phyloP scores from a whole-genome alignment of 1,140 invertebrate species.

The Aphelinus atriplicis region DNA sequence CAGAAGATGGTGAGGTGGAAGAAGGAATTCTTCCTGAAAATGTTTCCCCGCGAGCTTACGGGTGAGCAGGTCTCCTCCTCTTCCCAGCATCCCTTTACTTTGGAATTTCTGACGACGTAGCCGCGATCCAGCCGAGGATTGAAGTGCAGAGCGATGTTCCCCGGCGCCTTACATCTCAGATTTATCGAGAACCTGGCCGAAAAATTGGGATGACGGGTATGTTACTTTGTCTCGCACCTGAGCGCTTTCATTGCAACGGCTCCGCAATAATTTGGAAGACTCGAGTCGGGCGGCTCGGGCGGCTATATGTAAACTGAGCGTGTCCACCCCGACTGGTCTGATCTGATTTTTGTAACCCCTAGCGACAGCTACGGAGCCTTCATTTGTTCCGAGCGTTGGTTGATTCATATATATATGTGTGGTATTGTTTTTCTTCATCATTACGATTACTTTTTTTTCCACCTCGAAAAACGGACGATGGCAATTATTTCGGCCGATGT shows the following conservation, averaged over 20 bases:
- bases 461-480: too few relatives aligned
- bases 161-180: constrained; percentile 65
- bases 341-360: too few relatives aligned
- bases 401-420: neutral
- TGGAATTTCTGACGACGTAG: constrained; percentile 81
- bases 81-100: constrained; percentile 72
- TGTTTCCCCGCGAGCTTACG: constrained; percentile 43
- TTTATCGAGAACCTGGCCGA: constrained; percentile 72
- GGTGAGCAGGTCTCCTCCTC: constrained; percentile 75
- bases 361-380: too few relatives aligned
- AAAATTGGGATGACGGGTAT: neutral
- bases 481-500: too few relatives aligned
- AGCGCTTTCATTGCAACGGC: too few relatives aligned
- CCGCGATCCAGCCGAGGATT: constrained; percentile 79
- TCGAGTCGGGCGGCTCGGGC: neutral
- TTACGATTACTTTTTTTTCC: too few relatives aligned
- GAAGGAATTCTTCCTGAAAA: constrained; percentile 54
- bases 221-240: too few relatives aligned
- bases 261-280: constrained; percentile 14
- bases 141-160: constrained; percentile 82
- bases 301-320: too few relatives aligned
- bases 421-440: too few relatives aligned
- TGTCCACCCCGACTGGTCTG: too few relatives aligned
- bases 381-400: neutral
- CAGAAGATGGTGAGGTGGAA: constrained; percentile 62